A percentile compares a stretch with the other conserved stretches of the same genome.
These are phyloP conservation scores for Baronia brevicornis DNA, from an alignment of 2,888 invertebrate species.

Conservation along the genomic window DNA sequence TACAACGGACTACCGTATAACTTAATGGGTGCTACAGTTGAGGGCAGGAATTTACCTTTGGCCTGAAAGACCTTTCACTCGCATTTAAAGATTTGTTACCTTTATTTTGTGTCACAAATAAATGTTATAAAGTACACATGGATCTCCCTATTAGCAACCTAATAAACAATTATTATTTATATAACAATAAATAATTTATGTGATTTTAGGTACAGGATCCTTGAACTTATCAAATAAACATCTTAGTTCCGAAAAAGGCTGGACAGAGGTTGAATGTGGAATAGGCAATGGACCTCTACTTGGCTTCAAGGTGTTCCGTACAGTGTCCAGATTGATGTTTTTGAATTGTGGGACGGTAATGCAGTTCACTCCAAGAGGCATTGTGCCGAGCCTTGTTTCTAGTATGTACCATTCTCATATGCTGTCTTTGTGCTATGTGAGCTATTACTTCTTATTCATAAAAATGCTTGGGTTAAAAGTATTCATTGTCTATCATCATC, in stretches of 20 bases:
- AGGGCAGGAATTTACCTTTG: no score
- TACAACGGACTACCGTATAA: no score
- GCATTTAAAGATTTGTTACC: no score
- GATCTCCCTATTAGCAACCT: no score
- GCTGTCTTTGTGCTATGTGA: no score
- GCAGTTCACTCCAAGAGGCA: slow-evolving; percentile 85
- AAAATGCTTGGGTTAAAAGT: no score
- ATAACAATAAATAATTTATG: slow-evolving; percentile 5
- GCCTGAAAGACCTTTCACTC: no score
- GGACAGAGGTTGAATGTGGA: slow-evolving; percentile 90
- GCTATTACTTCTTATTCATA: no score
- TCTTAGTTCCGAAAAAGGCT: slow-evolving; percentile 87
- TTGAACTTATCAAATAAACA: slow-evolving; percentile 85
- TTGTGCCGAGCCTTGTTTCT: slow-evolving; percentile 84
- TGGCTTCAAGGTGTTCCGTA: slow-evolving; percentile 86
- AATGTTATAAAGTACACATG: no score
- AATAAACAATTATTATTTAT: slow-evolving; percentile 1
- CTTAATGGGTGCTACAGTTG: no score
- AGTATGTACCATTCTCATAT: slow-evolving; percentile 68
- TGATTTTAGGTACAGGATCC: slow-evolving; percentile 79
- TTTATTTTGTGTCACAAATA: no score
- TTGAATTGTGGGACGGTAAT: slow-evolving; percentile 84
- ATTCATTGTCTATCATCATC: no score
- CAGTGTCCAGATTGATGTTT: slow-evolving; percentile 83
- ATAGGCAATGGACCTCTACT: slow-evolving; percentile 89